These are phyloP conservation scores for Tyrannus savana DNA, from an alignment of 2,113 vertebrate species.

Conservation along the genomic window DNA sequence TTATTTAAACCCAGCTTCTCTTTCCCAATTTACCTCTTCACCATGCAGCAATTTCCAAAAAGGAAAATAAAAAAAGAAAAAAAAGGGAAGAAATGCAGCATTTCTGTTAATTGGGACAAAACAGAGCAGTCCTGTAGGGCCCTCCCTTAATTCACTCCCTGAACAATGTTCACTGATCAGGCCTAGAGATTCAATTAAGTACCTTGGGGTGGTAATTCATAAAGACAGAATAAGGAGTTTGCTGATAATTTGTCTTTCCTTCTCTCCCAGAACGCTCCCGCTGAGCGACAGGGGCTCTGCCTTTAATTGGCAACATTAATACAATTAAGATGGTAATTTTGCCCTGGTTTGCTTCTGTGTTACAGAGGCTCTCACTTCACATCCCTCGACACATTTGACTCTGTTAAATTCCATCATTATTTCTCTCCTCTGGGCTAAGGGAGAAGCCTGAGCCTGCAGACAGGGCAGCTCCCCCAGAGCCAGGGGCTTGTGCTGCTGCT, in stretches of 20 bases:
- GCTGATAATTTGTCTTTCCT: conserved; percentile 54
- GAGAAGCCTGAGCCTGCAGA: not conserved
- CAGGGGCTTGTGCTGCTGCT: not conserved
- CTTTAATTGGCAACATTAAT: conserved; percentile 62
- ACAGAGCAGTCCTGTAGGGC: conserved; percentile 41
- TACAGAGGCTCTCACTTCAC: not conserved
- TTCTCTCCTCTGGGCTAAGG: conserved; percentile 30
- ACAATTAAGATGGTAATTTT: conserved; percentile 64
- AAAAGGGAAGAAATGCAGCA: not conserved
- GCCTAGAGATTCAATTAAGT: conserved; percentile 37
- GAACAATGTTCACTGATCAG: conserved; percentile 56
- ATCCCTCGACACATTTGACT: conserved; percentile 8
- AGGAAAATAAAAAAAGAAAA: not conserved
- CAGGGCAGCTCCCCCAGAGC: not conserved
- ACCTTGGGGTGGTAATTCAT: conserved; percentile 60
- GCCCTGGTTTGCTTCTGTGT: conserved; percentile 8
- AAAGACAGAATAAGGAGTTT: conserved; percentile 46
- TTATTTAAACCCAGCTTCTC: not conserved
- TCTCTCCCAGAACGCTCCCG: conserved; percentile 30
- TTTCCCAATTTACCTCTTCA: not conserved
- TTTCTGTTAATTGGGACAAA: conserved; percentile 50
- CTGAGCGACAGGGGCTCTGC: conserved; percentile 12
- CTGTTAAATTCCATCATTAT: conserved; percentile 41
- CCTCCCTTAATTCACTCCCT: conserved; percentile 38
- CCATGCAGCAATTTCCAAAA: not conserved